Percentiles rank a stretch among this genome's conserved stretches.
Evolutionary conservation across 92 coral and sea anemone genomes (phyloP).

Genomic region (Heliopora coerulea): DNA sequence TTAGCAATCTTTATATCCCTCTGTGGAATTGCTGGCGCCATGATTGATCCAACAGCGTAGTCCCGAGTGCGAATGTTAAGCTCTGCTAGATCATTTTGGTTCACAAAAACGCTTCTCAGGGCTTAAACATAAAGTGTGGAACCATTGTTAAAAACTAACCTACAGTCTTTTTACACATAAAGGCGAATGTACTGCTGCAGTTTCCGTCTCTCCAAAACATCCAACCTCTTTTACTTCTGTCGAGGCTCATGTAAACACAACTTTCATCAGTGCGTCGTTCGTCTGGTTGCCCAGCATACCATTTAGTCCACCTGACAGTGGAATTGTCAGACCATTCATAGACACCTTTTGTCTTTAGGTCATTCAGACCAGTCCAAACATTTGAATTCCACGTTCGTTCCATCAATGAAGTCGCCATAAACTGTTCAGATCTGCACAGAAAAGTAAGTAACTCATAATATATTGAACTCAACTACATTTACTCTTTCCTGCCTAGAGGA

Average conservation of each 20-base stretch:
- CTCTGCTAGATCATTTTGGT: too few species aligned
- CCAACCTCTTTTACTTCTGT: constrained; percentile 63
- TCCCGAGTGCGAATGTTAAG: too few species aligned
- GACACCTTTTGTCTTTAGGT: constrained; percentile 16
- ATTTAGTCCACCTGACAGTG: constrained; percentile 51
- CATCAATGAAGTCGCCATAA: constrained; percentile 18
- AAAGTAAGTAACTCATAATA: background rate
- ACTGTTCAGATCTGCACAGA: constrained; percentile 6
- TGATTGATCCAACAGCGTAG: too few species aligned
- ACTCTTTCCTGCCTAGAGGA: too few species aligned
- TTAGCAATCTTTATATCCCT: too few species aligned
- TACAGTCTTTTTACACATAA: constrained; percentile 62
- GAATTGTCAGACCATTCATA: constrained; percentile 50
- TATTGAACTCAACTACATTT: too few species aligned
- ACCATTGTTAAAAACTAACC: constrained; percentile 42
- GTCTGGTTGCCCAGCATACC: constrained; percentile 89
- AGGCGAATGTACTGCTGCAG: constrained; percentile 62
- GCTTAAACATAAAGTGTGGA: too few species aligned
- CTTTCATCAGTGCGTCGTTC: constrained; percentile 64
- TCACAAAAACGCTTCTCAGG: too few species aligned
- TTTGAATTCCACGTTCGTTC: constrained; percentile 6
- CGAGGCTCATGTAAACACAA: constrained; percentile 74
- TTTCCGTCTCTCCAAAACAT: constrained; percentile 84
- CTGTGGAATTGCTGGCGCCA: too few species aligned
- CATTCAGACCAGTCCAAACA: constrained; percentile 49